phyloP scores from a whole-genome alignment of 2,888 invertebrate genomes.

The Mesorhabditis sp. region DNA sequence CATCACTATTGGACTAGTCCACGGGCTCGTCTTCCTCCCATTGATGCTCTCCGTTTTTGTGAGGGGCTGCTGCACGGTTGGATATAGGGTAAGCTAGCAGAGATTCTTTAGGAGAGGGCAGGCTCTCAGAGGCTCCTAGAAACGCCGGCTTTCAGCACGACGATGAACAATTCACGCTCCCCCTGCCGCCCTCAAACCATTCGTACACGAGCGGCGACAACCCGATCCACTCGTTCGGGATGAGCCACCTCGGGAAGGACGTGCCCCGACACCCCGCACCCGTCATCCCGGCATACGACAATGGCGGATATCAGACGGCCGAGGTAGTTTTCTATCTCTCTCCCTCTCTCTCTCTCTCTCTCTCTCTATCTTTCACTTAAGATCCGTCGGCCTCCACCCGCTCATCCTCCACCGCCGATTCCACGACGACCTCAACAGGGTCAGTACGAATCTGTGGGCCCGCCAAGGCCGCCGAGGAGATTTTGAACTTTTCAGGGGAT shows the following conservation, averaged over 20 bases:
- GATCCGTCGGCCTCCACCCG: neutral
- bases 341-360: neutral
- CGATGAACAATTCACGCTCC: neutral
- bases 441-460: too few species aligned
- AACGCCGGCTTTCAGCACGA: neutral
- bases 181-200: neutral
- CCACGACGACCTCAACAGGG: neutral
- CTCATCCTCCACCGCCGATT: slow-evolving; percentile 5
- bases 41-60: slow-evolving; percentile 58
- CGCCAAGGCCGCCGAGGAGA: too few species aligned
- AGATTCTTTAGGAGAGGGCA: too few species aligned
- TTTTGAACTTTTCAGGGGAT: too few species aligned
- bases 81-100: neutral
- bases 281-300: neutral
- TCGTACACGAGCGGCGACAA: slow-evolving; percentile 2
- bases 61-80: slow-evolving; percentile 23
- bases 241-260: neutral
- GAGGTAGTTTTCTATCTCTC: neutral
- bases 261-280: neutral
- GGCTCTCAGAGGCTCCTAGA: neutral
- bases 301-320: neutral
- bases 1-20: slow-evolving; percentile 66
- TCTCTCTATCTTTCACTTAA: neutral
- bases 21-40: slow-evolving; percentile 82
- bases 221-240: neutral